Evolutionary conservation across 2,113 vertebrate genomes (phyloP).

Genomic region (Chaetorhynchus papuensis): DNA sequence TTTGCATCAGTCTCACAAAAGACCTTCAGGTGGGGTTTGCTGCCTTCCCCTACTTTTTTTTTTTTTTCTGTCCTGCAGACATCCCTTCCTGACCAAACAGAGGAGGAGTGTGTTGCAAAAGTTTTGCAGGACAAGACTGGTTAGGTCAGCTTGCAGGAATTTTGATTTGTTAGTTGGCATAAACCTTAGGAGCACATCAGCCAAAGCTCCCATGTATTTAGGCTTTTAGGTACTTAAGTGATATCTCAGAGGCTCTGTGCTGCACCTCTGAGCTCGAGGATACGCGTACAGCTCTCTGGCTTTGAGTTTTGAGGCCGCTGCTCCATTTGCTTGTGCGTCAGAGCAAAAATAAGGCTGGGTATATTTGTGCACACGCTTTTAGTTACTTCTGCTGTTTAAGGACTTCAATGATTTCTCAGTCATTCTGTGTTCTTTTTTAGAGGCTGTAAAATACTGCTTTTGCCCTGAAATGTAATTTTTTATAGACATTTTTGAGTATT

Average conservation of each 20-base stretch:
- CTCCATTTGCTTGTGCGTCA: neutral
- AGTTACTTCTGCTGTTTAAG: neutral
- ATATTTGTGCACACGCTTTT: neutral
- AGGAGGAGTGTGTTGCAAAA: neutral
- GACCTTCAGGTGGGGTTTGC: neutral
- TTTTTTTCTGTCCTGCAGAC: neutral
- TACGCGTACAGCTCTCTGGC: neutral
- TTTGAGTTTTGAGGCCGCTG: neutral
- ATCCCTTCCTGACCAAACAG: neutral
- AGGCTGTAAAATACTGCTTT: neutral
- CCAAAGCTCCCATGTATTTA: neutral
- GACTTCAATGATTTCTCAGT: neutral
- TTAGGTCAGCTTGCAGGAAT: neutral
- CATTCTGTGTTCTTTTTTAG: neutral
- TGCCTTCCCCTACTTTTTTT: neutral
- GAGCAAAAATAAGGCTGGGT: neutral
- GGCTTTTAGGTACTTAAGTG: neutral
- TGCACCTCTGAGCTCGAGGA: neutral
- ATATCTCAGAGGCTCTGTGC: neutral
- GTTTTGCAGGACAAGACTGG: neutral
- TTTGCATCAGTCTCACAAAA: constrained; percentile 17
- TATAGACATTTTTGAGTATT: neutral
- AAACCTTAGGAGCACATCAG: neutral
- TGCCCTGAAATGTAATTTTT: neutral
- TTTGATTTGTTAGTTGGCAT: neutral